These are phyloP conservation scores for Myanophis thanlyinensis DNA, from an alignment of 2,113 vertebrate genomes.

Conservation along the genomic window DNA sequence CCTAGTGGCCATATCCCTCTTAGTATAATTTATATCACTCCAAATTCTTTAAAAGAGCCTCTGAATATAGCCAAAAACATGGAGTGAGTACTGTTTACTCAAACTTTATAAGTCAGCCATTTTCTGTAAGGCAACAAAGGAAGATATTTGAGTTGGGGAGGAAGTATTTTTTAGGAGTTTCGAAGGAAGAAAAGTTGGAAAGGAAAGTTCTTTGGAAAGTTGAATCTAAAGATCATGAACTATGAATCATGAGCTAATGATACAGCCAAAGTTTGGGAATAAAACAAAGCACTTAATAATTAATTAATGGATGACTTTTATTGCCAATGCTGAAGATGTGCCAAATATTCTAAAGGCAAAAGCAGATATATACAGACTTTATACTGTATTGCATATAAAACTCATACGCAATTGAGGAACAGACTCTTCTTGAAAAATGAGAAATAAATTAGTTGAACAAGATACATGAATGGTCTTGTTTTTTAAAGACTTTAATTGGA, in stretches of 20 bases:
- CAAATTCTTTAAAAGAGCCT: neutral
- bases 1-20: neutral
- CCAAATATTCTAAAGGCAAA: constrained; percentile 52
- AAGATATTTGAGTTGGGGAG: neutral
- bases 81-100: neutral
- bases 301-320: constrained; percentile 65
- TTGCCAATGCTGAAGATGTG: constrained; percentile 49
- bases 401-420: constrained; percentile 2
- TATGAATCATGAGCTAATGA: constrained; percentile 56
- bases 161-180: neutral
- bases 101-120: neutral
- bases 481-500: constrained; percentile 49
- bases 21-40: neutral
- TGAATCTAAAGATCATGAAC: constrained; percentile 53
- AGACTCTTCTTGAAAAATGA: neutral
- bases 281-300: constrained; percentile 55
- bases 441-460: constrained; percentile 33
- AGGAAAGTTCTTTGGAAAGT: constrained; percentile 36
- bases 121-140: neutral
- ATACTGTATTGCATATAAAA: constrained; percentile 25
- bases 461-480: constrained; percentile 31
- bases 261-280: constrained; percentile 58
- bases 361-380: constrained; percentile 48
- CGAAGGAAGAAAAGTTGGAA: constrained; percentile 47
- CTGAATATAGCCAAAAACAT: neutral